These are phyloP conservation scores for Gadopsis bispinosus DNA, from an alignment of 2,797 vertebrate species.

Conservation along the genomic window DNA sequence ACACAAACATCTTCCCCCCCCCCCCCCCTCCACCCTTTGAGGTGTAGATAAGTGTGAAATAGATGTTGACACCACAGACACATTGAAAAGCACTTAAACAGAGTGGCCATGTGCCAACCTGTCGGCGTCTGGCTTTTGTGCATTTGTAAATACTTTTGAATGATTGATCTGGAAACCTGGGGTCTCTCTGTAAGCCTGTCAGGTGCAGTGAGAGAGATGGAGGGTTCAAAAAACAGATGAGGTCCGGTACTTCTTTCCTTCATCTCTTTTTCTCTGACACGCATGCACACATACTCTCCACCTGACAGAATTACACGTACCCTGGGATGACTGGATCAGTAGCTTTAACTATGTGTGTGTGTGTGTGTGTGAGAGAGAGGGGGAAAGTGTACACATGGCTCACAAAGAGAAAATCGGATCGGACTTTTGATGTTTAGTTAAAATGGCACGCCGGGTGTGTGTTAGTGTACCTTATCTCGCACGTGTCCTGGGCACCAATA, in stretches of 20 bases:
- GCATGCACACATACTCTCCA: conserved; percentile 26
- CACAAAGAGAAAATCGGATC: conserved; percentile 33
- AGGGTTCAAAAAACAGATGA: conserved; percentile 64
- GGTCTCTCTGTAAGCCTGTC: conserved; percentile 63
- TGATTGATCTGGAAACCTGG: conserved; percentile 79
- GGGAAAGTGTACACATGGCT: conserved; percentile 29
- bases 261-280: conserved; percentile 22
- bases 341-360: conserved; percentile 48
- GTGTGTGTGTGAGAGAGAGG: conserved; percentile 31
- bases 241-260: conserved; percentile 18
- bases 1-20: conserved; percentile 77
- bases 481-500: conserved; percentile 37
- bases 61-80: conserved; percentile 83
- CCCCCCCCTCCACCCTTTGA: conserved; percentile 66
- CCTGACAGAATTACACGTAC: conserved; percentile 58
- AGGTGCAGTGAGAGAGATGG: conserved; percentile 54
- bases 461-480: conserved; percentile 37
- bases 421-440: conserved; percentile 45
- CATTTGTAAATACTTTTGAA: conserved; percentile 84
- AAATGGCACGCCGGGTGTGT: conserved; percentile 25
- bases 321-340: conserved; percentile 51
- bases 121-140: conserved; percentile 75
- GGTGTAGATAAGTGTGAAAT: conserved; percentile 85
- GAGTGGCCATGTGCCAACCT: conserved; percentile 77
- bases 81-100: conserved; percentile 84